Evolutionary conservation across 2,113 vertebrate species (phyloP).

Genomic region (Coreoperca whiteheadi): DNA sequence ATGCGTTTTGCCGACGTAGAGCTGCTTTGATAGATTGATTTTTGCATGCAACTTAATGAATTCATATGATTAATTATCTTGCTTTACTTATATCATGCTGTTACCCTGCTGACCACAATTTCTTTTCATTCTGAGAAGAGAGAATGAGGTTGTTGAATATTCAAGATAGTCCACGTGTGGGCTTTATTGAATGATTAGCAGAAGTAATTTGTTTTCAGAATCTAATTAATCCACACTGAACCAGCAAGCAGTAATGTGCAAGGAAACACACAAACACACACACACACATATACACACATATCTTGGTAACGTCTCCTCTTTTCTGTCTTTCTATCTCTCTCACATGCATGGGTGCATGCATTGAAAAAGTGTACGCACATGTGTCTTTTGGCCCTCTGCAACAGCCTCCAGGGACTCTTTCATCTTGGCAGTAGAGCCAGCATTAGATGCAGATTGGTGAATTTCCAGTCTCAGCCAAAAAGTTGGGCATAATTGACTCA

Average conservation of each 20-base stretch:
- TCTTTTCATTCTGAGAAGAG: constrained; percentile 51
- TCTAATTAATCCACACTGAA: constrained; percentile 79
- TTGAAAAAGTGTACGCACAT: constrained; percentile 34
- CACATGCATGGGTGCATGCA: constrained; percentile 35
- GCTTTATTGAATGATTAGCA: constrained; percentile 81
- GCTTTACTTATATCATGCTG: constrained; percentile 63
- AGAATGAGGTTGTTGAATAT: constrained; percentile 64
- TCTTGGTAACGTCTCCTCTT: constrained; percentile 8
- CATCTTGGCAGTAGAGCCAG: constrained; percentile 50
- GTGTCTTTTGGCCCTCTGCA: constrained; percentile 32
- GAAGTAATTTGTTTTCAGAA: constrained; percentile 83
- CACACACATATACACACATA: neutral
- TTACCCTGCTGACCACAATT: constrained; percentile 68
- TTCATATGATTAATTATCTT: constrained; percentile 68
- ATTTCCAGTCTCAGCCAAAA: constrained; percentile 62
- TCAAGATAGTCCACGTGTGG: constrained; percentile 70
- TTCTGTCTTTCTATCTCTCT: constrained; percentile 15
- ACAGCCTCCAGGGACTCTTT: constrained; percentile 51
- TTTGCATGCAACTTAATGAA: constrained; percentile 59
- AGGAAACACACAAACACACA: constrained; percentile 40
- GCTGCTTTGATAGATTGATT: constrained; percentile 56
- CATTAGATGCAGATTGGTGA: constrained; percentile 67
- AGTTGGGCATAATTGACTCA: constrained; percentile 69
- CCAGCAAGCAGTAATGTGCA: constrained; percentile 62
- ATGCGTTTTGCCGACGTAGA: constrained; percentile 28